These are phyloP conservation scores for Macquaria ambigua DNA, from an alignment of 2,113 vertebrate genomes.

Conservation along the genomic window DNA sequence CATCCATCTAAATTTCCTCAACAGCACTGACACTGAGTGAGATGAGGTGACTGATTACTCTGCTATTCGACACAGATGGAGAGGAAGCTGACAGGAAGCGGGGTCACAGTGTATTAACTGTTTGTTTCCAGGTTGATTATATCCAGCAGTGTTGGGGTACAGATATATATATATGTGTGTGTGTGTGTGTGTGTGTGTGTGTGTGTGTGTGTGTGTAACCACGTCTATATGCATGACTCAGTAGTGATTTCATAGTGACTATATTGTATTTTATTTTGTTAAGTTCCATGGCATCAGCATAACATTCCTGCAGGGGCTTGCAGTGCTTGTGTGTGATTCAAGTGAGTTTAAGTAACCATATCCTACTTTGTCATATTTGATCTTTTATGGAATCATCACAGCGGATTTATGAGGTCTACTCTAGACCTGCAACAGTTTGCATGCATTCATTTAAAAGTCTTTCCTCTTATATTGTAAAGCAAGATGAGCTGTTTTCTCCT, in stretches of 20 bases:
- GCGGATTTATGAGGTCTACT: background rate
- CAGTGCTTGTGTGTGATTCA: background rate
- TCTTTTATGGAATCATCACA: background rate
- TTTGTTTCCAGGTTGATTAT: conserved; percentile 14
- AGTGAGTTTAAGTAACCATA: background rate
- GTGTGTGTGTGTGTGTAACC: background rate
- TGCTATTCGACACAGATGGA: background rate
- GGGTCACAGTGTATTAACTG: background rate
- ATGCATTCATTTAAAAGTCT: background rate
- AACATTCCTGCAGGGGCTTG: conserved; percentile 22
- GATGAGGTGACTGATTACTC: conserved; percentile 15
- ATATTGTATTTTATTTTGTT: background rate
- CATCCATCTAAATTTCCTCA: conserved; percentile 12
- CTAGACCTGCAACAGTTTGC: conserved; percentile 36
- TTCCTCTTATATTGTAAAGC: background rate
- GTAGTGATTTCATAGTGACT: background rate
- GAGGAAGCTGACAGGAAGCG: conserved; percentile 22
- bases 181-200: background rate
- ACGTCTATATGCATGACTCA: background rate
- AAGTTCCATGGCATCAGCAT: background rate
- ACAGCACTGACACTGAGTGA: background rate
- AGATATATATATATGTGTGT: background rate
- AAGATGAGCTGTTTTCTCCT: background rate
- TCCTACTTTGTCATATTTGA: background rate
- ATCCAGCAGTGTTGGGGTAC: background rate